A percentile compares a stretch with the other conserved stretches of the same genome.
Conservation (phyloP, 2,888 invertebrate species). For the Odiellus spinosus region DNA sequence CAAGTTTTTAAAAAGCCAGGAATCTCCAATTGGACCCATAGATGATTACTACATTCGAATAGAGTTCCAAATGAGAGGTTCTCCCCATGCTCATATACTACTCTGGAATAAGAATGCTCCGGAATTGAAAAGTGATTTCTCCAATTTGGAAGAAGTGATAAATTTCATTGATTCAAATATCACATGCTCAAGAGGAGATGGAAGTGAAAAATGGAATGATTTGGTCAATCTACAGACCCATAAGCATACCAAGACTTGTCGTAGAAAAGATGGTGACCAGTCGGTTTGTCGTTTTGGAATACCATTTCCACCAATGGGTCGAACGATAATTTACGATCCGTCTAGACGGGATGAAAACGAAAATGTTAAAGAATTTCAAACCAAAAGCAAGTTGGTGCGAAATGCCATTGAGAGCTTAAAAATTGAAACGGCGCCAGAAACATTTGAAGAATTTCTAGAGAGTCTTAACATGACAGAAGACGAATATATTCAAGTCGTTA, state of each 20-base stretch:
- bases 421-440: too few species aligned
- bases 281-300: constrained; percentile 8
- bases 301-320: constrained; percentile 7
- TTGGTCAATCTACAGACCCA: constrained; percentile 1
- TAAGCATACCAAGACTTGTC: constrained; percentile 5
- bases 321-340: constrained; percentile 4
- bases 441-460: too few species aligned
- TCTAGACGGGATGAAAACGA: not conserved
- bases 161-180: too few species aligned
- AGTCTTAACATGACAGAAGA: constrained; percentile 1
- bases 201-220: not conserved
- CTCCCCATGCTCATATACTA: constrained; percentile 14
- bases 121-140: not conserved
- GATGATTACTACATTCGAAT: constrained; percentile 3
- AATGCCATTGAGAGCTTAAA: not conserved
- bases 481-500: constrained; percentile 3
- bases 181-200: not conserved
- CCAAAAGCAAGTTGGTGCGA: constrained; percentile 3
- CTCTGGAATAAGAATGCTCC: constrained; percentile 16
- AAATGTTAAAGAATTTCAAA: not conserved
- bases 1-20: not conserved
- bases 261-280: not conserved
- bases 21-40: not conserved
- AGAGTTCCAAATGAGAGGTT: constrained; percentile 16
- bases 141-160: not conserved